Percentiles rank a stretch among this genome's conserved stretches.
Conservation (phyloP, 92 coral and sea anemone species). For the Palythoa grandiflora region DNA sequence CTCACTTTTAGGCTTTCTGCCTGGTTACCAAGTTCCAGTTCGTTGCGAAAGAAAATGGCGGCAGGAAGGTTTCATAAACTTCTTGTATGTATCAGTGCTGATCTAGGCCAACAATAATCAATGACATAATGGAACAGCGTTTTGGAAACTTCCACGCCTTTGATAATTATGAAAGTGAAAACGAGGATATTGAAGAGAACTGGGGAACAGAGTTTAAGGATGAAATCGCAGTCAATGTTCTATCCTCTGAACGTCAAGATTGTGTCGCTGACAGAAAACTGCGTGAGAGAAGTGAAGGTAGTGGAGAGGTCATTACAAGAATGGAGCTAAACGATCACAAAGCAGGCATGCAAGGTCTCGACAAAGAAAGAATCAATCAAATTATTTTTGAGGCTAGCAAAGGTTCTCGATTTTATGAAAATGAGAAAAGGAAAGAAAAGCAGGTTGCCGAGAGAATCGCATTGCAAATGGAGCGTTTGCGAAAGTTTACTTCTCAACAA, state of each 20-base stretch:
- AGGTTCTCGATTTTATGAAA: conserved; percentile 95
- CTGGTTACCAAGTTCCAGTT: not conserved
- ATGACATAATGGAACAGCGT: not conserved
- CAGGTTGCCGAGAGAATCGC: conserved; percentile 88
- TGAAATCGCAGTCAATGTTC: not conserved
- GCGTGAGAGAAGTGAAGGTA: not conserved
- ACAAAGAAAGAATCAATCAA: conserved; percentile 89
- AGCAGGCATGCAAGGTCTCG: conserved; percentile 98
- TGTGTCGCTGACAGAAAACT: not conserved
- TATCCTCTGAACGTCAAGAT: not conserved
- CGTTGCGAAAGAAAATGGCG: not conserved
- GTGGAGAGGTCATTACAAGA: conserved; percentile 68
- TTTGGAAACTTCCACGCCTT: not conserved
- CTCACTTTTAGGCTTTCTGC: no score
- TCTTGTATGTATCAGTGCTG: not conserved
- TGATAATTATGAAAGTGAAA: conserved; percentile 8
- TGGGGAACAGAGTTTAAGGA: conserved; percentile 22
- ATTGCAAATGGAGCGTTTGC: conserved; percentile 63
- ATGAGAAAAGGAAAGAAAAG: conserved; percentile 85
- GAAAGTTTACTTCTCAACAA: conserved; percentile 69
- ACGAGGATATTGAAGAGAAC: conserved; percentile 37
- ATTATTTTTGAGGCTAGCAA: conserved; percentile 96
- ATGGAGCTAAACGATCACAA: conserved; percentile 96
- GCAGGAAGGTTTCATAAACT: no score
- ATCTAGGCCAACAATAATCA: not conserved